Evolutionary conservation across 2,888 invertebrate species (phyloP), one percentile per base, ranked within the genome.

Genomic region (Agriopis marginaria): DNA sequence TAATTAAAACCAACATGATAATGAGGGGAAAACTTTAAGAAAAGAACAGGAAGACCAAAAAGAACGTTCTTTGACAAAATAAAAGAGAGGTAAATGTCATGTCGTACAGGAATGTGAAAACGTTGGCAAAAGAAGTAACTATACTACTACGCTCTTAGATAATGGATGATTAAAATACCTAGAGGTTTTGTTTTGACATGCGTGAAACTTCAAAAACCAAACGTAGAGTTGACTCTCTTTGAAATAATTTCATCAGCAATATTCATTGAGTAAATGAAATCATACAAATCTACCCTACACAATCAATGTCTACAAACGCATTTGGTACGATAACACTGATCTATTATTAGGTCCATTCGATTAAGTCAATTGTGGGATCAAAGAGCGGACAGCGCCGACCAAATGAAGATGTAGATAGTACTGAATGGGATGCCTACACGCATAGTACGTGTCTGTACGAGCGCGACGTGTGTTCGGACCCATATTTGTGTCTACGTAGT

Each of bases 291-390:
- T 63, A 71, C 62, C 66, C 56, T 74, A 77, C 72, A 79, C 75
- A 79, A 75, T 63, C 68, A 75, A 82, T 74, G 75, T 82, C 78
- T 71, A 79, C 73, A 74, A 75, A 75, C 76, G 72, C 70, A 63
- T 66, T 80, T 79, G 76, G 78, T 75, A 74, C 77, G 79, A 82
- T 85, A 82, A 84, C 80, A 80, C 83, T 86, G 84, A 86, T 87
- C 79, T 85, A 86, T 81, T 82, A 82, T 80, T 80, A 82, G 84
- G 82, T 80, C 79, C 80, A 90, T 89, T 88, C 84, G 85, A 91
- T 91, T 91, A 88, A 85, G 82, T 86, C 89, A 88, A 90, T 91
- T 89, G 88, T 72, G 71, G 71, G 82, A 82, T 85, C 83, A 85
- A 84, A 85, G 85, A 82, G 82, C 82, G 75, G 74, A 74, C 68